Evolutionary conservation across 2,113 vertebrate species (phyloP).

Genomic region (Neofelis nebulosa): DNA sequence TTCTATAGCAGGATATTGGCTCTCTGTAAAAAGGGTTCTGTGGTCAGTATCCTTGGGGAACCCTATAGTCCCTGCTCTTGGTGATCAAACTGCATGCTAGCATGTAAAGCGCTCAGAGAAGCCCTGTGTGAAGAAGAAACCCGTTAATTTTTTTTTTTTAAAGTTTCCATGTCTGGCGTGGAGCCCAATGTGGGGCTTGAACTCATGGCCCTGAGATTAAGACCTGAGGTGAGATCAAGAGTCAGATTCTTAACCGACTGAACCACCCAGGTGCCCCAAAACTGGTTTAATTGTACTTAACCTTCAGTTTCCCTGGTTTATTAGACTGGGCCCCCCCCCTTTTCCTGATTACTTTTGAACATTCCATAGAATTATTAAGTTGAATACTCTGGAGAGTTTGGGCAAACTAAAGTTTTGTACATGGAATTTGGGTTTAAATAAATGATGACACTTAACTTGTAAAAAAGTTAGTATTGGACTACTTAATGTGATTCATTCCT

Average conservation of each 20-base stretch:
- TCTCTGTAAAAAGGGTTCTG: not conserved
- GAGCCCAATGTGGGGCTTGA: no score
- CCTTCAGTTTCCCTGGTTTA: not conserved
- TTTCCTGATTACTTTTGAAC: not conserved
- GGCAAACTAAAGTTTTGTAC: not conserved
- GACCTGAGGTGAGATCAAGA: no score
- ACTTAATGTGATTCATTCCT: not conserved
- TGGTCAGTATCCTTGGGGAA: not conserved
- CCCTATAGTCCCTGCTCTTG: rapidly evolving
- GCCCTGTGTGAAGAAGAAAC: not conserved
- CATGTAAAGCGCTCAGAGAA: not conserved
- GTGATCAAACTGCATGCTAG: not conserved
- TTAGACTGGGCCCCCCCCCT: not conserved
- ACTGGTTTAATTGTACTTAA: not conserved
- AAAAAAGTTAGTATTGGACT: not conserved
- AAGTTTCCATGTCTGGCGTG: no score
- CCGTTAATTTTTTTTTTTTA: not conserved
- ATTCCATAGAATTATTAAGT: not conserved
- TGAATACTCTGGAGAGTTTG: not conserved
- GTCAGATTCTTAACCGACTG: no score
- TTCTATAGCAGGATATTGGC: not conserved
- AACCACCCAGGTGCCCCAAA: no score
- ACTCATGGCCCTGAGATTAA: no score
- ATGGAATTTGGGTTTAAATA: not conserved
- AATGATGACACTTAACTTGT: not conserved